These are phyloP conservation scores for Torymus tubicola DNA, from an alignment of 2,888 invertebrate genomes.

Conservation along the genomic window DNA sequence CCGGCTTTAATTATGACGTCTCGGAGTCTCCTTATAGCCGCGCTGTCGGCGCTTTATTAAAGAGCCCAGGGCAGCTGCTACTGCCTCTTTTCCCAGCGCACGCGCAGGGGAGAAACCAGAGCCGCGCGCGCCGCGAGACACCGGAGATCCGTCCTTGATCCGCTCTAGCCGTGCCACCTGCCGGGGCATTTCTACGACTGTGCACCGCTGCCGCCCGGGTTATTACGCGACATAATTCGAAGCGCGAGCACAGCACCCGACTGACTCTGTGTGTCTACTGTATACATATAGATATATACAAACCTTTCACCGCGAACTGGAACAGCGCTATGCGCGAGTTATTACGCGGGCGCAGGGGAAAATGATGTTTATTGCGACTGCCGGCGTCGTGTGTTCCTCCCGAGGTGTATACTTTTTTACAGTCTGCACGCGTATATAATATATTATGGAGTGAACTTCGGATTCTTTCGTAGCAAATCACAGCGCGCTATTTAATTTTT, in stretches of 20 bases:
- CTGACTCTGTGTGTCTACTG: no score
- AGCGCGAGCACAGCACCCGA: background rate
- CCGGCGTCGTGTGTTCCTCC: background rate
- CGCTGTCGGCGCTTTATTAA: constrained; percentile 41
- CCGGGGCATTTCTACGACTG: constrained; percentile 11
- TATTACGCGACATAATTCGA: constrained; percentile 42
- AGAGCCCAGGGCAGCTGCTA: background rate
- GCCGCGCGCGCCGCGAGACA: constrained; percentile 20
- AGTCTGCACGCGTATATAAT: constrained; percentile 11
- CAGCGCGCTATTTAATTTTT: no score
- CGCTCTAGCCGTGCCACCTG: constrained; percentile 3
- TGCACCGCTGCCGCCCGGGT: background rate
- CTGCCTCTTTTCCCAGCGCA: background rate
- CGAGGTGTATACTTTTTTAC: constrained; percentile 8
- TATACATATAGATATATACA: no score
- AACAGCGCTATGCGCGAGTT: background rate
- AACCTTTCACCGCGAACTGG: constrained; percentile 50
- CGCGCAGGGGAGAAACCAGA: constrained; percentile 18
- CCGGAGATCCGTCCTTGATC: constrained; percentile 42
- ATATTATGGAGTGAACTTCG: background rate
- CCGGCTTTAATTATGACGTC: constrained; percentile 42
- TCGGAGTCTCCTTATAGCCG: background rate
- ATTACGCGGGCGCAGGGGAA: background rate
- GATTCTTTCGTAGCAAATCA: no score
- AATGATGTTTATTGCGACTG: background rate